Base-by-base conservation (phyloP, 2,888 invertebrate genomes). In the Tipula vernalis region DNA sequence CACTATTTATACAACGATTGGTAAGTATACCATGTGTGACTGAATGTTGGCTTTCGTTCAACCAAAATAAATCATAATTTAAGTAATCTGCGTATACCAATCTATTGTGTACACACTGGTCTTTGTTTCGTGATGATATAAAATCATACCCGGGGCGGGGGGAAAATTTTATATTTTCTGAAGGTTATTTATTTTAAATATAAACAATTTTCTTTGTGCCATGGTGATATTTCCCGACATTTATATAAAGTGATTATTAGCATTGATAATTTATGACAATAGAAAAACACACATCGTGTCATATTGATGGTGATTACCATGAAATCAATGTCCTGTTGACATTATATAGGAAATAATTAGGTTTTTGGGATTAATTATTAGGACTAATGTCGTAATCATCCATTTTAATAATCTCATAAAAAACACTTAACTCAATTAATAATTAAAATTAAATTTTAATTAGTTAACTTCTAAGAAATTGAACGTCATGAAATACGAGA, bases 1-100 rank as follows among this genome's bases (percentile, higher is more conserved):
- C 83, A 97, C 97, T 36, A 95, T 97, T 89, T 97, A 95, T 89
- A 97, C 97, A 12, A 97, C 97, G 12, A 97, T 97, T 90, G 97
- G 97, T 97, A 89, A 94, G 94, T 91, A 28, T 28, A 12, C 15
- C 39, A 39, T 39, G 39, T 39, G 15, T 51, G 8, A 71, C n/a
- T n/a, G 28, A 71, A 28, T 42, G 47, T 85, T 86, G 42, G n/a
- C 71, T 71, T 71, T n/a, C 4, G 5, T 57, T 57, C 51, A 57
- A 57, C 5, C 51, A 15, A 57, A 57, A 57, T 57, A 57, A 57
- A 15, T 57, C 36, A 36, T 85, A 85, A 39, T 36, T 85, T 41
- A 28, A 36, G 36, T 28, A 10, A 39, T 36, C 51, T 71, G 13
- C 28, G 28, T 28, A 28, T 86, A 39, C 36, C 42, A 41, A n/a